Percentiles rank a stretch among this genome's conserved stretches.
These are phyloP conservation scores for Drosophila ercepeae DNA, from an alignment of 1,140 invertebrate species.

Conservation along the genomic window DNA sequence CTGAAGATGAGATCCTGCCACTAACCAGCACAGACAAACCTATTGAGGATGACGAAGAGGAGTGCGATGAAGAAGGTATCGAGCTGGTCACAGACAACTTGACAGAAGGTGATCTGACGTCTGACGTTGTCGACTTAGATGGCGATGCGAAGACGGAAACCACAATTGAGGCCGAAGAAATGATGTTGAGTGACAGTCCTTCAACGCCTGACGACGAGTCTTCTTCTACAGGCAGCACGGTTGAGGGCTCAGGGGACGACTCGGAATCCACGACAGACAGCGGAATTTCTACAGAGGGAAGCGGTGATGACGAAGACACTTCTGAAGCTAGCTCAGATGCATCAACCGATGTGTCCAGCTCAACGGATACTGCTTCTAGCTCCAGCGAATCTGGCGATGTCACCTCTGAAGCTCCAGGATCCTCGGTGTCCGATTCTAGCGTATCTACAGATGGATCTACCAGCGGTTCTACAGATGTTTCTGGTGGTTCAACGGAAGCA, in stretches of 20 bases:
- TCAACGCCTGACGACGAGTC: slow-evolving; percentile 51
- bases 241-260: slow-evolving; percentile 73
- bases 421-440: slow-evolving; percentile 30
- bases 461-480: slow-evolving; percentile 27
- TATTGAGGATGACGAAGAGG: slow-evolving; percentile 84
- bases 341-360: slow-evolving; percentile 30
- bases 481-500: slow-evolving; percentile 17
- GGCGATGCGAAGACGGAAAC: slow-evolving; percentile 64
- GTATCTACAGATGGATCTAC: slow-evolving; percentile 53
- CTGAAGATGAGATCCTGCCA: slow-evolving; percentile 88
- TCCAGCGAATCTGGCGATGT: slow-evolving; percentile 27
- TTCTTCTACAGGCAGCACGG: slow-evolving; percentile 59
- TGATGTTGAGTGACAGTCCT: slow-evolving; percentile 87
- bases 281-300: slow-evolving; percentile 65
- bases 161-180: slow-evolving; percentile 84
- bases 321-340: slow-evolving; percentile 27
- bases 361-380: slow-evolving; percentile 28
- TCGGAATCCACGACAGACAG: slow-evolving; percentile 61
- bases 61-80: slow-evolving; percentile 84
- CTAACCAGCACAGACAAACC: slow-evolving; percentile 85
- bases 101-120: slow-evolving; percentile 41
- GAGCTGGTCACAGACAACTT: slow-evolving; percentile 43
- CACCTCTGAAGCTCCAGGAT: slow-evolving; percentile 21
- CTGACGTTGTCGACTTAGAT: slow-evolving; percentile 60
- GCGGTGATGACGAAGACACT: slow-evolving; percentile 62